Conservation (phyloP, 2,797 vertebrate species). For the Salarias fasciatus region DNA sequence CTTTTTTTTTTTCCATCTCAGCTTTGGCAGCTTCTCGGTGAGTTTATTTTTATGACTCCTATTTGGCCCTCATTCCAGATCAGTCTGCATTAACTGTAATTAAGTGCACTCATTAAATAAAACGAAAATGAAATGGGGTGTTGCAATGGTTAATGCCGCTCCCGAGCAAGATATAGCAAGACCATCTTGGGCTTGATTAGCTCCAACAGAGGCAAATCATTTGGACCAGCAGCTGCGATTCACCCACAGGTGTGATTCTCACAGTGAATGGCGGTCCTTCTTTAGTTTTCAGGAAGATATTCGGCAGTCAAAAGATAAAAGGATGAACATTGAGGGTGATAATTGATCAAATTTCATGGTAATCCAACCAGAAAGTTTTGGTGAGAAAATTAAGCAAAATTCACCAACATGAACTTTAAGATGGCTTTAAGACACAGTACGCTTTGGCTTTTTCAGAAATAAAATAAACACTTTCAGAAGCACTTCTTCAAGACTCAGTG, state of each 20-base stretch:
- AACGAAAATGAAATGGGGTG: slow-evolving; percentile 2
- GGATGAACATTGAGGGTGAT: too few species aligned
- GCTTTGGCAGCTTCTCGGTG: slow-evolving; percentile 8
- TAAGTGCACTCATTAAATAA: slow-evolving; percentile 5
- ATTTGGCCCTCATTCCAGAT: slow-evolving; percentile 17
- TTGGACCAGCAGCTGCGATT: background rate
- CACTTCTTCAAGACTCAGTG: too few species aligned
- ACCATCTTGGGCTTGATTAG: background rate
- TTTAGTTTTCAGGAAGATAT: background rate
- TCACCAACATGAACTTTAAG: too few species aligned
- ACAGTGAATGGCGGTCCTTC: background rate
- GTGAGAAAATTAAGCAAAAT: too few species aligned
- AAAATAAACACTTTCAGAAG: too few species aligned
- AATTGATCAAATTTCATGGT: too few species aligned
- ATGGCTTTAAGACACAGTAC: too few species aligned
- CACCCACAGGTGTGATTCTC: background rate
- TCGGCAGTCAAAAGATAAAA: too few species aligned
- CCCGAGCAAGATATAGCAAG: slow-evolving; percentile 1
- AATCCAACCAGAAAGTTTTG: too few species aligned
- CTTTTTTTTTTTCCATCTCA: slow-evolving; percentile 20
- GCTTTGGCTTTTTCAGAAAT: too few species aligned
- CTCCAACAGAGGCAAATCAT: background rate
- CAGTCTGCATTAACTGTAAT: slow-evolving; percentile 16
- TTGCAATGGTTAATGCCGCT: background rate
- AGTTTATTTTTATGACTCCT: slow-evolving; percentile 8